phyloP scores from a whole-genome alignment of 2,113 vertebrate genomes.

The Protobothrops flavoviridis region DNA sequence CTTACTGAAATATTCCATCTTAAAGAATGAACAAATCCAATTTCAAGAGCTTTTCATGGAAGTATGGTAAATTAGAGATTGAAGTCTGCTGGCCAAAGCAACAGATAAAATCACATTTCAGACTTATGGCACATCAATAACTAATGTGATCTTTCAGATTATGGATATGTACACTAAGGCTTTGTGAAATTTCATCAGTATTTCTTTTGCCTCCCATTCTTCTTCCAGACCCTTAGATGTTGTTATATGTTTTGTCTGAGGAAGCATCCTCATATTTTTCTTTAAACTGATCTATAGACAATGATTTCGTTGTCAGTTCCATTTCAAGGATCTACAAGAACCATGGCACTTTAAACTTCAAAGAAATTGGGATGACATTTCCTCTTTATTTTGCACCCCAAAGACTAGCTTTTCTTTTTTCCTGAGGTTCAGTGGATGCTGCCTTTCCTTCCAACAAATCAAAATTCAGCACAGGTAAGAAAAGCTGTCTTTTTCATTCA shows the following conservation, averaged over 20 bases:
- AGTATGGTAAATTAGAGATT: background rate
- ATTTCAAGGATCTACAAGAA: background rate
- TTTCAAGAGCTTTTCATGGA: background rate
- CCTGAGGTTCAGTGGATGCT: background rate
- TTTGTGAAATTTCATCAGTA: background rate
- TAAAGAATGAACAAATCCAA: background rate
- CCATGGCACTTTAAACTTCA: background rate
- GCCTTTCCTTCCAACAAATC: background rate
- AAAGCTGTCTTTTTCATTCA: background rate
- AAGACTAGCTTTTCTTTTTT: background rate
- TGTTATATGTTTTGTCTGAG: background rate
- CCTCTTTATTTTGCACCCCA: background rate
- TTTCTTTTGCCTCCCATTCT: background rate
- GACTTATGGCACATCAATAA: background rate
- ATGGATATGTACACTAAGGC: background rate
- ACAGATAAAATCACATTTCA: background rate
- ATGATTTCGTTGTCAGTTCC: background rate
- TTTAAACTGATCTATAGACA: background rate
- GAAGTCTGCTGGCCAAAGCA: background rate
- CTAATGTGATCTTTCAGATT: background rate
- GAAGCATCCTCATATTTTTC: background rate
- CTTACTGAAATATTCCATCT: background rate
- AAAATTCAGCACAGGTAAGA: background rate
- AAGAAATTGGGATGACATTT: background rate
- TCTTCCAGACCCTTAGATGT: background rate